Conservation (phyloP, 2,888 invertebrate species). For the Sicus ferrugineus region DNA sequence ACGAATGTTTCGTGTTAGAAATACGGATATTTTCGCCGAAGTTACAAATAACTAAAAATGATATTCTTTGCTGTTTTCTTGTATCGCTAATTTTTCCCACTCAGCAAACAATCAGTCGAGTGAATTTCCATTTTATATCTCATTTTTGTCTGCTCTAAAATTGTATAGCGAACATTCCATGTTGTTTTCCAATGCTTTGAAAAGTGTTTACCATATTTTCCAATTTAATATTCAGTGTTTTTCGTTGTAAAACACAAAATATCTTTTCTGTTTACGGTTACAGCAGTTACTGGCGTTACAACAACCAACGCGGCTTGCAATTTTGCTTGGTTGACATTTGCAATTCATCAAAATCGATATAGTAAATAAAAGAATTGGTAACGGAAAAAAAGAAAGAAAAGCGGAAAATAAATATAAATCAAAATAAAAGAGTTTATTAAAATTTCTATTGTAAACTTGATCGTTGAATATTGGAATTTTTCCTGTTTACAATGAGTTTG, state of each 20-base stretch:
- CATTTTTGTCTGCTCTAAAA: not conserved
- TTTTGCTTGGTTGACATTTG: slow-evolving; percentile 2
- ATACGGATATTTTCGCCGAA: not conserved
- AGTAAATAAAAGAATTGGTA: too few relatives aligned
- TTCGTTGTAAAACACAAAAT: too few relatives aligned
- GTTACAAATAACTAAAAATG: not conserved
- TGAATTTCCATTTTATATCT: not conserved
- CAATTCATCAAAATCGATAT: slow-evolving; percentile 22
- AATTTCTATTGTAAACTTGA: not conserved
- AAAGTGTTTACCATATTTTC: slow-evolving; percentile 7
- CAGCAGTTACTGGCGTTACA: not conserved
- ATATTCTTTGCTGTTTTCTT: not conserved
- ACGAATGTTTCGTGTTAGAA: too few relatives aligned
- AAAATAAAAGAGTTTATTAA: not conserved
- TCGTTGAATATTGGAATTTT: not conserved
- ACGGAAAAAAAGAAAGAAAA: too few relatives aligned
- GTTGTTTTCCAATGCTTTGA: slow-evolving; percentile 11
- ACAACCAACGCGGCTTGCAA: not conserved
- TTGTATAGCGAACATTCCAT: not conserved
- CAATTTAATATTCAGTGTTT: too few relatives aligned
- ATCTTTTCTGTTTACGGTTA: not conserved
- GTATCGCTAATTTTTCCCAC: too few relatives aligned
- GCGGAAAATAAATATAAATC: slow-evolving; percentile 1
- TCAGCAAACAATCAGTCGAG: not conserved
- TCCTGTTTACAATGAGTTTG: not conserved